A percentile compares a stretch with the other conserved stretches of the same genome.
Conservation (phyloP, 1,140 invertebrate genomes). For the Macrobrachium nipponense region DNA sequence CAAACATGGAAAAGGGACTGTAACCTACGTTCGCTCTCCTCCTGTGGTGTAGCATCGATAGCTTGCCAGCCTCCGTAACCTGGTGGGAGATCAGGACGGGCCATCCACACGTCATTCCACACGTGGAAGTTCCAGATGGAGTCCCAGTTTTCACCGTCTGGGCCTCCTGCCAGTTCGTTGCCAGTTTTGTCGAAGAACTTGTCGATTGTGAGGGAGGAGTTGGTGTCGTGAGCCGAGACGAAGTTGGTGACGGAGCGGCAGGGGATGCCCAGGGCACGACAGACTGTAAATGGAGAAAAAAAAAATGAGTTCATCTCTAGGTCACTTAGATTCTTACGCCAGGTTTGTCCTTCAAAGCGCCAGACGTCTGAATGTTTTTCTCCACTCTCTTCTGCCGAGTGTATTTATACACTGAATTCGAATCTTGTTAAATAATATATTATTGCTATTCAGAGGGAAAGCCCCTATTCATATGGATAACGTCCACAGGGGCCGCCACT, state of each 20-base stretch:
- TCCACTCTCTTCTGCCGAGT: too few species aligned
- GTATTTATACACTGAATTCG: too few species aligned
- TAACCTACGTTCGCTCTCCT: conserved; percentile 73
- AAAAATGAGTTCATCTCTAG: not conserved
- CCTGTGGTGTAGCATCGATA: conserved; percentile 93
- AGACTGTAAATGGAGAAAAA: conserved; percentile 67
- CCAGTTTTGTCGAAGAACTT: conserved; percentile 69
- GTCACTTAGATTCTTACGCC: not conserved
- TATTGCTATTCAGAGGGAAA: too few species aligned
- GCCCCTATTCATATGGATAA: too few species aligned
- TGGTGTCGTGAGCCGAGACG: conserved; percentile 71
- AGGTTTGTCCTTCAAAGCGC: too few species aligned
- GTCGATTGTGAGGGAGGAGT: conserved; percentile 71
- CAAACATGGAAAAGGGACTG: too few species aligned
- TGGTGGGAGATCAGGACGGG: conserved; percentile 78
- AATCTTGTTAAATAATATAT: too few species aligned
- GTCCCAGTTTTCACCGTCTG: conserved; percentile 65
- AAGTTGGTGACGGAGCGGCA: conserved; percentile 71
- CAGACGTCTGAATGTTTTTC: too few species aligned
- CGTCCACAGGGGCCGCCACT: too few species aligned
- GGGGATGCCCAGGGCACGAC: conserved; percentile 72
- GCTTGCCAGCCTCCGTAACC: conserved; percentile 92
- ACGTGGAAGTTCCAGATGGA: conserved; percentile 87
- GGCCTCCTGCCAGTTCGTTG: conserved; percentile 66
- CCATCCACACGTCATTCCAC: conserved; percentile 89